A percentile compares a stretch with the other conserved stretches of the same genome.
Evolutionary conservation across 2,797 vertebrate species (phyloP).

Genomic region (Danio choprae): DNA sequence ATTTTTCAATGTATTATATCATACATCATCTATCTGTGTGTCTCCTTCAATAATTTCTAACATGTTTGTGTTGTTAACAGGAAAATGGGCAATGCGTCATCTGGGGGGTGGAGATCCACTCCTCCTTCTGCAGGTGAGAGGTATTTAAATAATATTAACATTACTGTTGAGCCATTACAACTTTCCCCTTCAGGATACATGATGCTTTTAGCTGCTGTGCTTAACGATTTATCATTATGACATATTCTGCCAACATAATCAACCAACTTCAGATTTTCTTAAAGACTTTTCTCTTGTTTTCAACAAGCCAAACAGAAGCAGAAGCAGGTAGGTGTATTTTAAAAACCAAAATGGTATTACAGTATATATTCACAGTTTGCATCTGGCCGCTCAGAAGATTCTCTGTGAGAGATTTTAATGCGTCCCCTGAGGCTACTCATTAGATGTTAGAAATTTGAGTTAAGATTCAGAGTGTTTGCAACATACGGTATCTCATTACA

Average conservation of each 20-base stretch:
- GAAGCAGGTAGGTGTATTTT: slow-evolving; percentile 90
- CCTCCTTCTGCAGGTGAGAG: slow-evolving; percentile 92
- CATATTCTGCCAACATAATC: not conserved
- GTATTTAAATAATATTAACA: slow-evolving; percentile 28
- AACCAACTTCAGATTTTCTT: slow-evolving; percentile 44
- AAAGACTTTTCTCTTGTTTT: slow-evolving; percentile 77
- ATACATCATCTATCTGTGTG: not conserved
- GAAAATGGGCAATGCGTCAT: slow-evolving; percentile 86
- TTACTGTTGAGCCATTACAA: not conserved
- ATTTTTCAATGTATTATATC: not conserved
- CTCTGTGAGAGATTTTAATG: slow-evolving; percentile 4
- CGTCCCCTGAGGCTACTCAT: slow-evolving; percentile 17
- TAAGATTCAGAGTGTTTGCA: slow-evolving; percentile 14
- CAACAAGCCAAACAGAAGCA: slow-evolving; percentile 98
- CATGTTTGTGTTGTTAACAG: slow-evolving; percentile 70
- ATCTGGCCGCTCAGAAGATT: not conserved
- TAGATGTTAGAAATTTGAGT: slow-evolving; percentile 34
- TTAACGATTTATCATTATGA: not conserved
- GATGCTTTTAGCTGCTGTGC: not conserved
- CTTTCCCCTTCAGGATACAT: not conserved
- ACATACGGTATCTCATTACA: too few relatives aligned
- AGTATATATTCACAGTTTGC: slow-evolving; percentile 19
- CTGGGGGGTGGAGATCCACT: slow-evolving; percentile 90
- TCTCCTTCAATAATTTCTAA: not conserved
- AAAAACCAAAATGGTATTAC: slow-evolving; percentile 5